Evolutionary conservation across 2,113 vertebrate genomes (phyloP), one percentile per base, ranked within the genome.

Genomic region (Oxyura jamaicensis): DNA sequence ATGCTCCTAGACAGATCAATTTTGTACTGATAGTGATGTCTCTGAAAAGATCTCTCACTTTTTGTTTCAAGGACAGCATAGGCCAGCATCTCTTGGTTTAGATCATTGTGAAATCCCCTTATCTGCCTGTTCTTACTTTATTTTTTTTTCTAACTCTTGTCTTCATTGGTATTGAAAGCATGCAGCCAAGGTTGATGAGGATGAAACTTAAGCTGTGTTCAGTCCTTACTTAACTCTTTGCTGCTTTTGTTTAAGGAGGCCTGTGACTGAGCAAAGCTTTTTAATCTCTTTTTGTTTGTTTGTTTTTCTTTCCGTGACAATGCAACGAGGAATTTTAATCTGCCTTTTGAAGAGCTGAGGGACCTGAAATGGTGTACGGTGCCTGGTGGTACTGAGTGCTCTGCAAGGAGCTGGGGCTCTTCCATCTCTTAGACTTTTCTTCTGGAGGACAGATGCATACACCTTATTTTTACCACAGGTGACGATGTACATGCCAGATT

Each of bases 101-200:
- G 22, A 44, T 86, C 71, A 39, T 41, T n/a, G 19, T 3, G 4
- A 94, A 95, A 82, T 91, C 58, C 65, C 46, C 86, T 92, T 93
- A 86, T 95, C 84, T 96, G 17, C 60, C 46, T 66, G 58, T 80
- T 97, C 55, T 20, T 46, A 41, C 71, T 78, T 96, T 71, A 52
- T 94, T 93, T 97, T 94, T 94, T 75, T 69, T 79, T 88, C 46
- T 42, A 8, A 3, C n/a, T 91, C 48, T 80, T 85, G 63, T 42
- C 72, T 93, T 93, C 48, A 18, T 44, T 96, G 92, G 48, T 72
- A 78, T 85, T 90, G 80, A 58, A 88, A 93, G 52, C 42, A 41
- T 75, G 36, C 25, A 86, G 73, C 56, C 90, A 92, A 93, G 69
- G 93, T 78, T 91, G 88, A 89, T 86, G 83, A 93, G 80, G 77